Evolutionary conservation across 2,797 vertebrate species (phyloP).

Genomic region (Balearica regulorum): DNA sequence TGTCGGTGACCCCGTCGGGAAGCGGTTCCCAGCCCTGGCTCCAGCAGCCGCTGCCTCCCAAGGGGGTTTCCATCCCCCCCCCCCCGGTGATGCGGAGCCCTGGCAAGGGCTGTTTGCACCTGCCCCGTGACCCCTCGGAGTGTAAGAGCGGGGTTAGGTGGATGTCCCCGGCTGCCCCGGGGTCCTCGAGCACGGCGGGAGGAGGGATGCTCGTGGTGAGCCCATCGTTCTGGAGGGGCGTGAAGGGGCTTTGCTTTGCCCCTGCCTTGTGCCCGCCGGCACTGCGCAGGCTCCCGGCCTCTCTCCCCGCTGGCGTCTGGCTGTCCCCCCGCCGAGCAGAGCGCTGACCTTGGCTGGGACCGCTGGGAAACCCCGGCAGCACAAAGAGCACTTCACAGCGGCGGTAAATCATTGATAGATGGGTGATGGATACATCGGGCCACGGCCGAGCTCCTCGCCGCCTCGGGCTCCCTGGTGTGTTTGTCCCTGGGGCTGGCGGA

Average conservation of each 20-base stretch:
- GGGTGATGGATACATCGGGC: not conserved
- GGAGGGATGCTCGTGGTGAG: not conserved
- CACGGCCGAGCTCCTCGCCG: not conserved
- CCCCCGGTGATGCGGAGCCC: not conserved
- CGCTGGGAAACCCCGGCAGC: not conserved
- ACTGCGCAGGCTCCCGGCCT: accelerated
- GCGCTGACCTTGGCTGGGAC: slow-evolving; percentile 25
- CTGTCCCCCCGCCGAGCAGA: not conserved
- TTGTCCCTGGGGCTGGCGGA: not conserved
- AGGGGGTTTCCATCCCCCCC: not conserved
- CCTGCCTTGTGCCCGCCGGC: not conserved
- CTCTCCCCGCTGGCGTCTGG: not conserved
- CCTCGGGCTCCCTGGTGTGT: not conserved
- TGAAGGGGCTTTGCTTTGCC: not conserved
- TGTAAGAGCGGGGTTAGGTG: accelerated
- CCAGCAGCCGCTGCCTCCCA: not conserved
- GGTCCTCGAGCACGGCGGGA: accelerated
- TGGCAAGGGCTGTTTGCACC: not conserved
- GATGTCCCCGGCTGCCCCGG: accelerated
- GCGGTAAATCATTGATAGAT: slow-evolving; percentile 40
- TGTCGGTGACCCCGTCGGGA: not conserved
- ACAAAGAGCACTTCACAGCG: not conserved
- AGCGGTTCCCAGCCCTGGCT: not conserved
- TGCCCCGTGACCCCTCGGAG: too few species aligned
- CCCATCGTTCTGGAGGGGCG: accelerated